Conservation (phyloP, 2,797 vertebrate genomes). For the Chloroceryle amazona region DNA sequence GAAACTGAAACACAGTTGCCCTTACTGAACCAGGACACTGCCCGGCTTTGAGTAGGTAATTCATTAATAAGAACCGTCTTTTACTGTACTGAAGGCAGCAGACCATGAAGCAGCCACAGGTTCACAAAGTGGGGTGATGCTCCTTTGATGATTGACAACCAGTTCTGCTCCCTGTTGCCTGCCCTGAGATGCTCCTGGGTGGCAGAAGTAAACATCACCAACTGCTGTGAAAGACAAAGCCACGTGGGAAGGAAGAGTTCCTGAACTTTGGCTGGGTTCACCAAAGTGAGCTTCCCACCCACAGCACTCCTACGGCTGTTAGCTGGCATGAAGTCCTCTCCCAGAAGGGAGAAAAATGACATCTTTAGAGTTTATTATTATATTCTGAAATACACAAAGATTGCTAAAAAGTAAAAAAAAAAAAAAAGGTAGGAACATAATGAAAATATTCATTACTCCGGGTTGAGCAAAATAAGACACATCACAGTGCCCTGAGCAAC, state of each 20-base stretch:
- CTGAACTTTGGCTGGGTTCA: not conserved
- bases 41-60: not conserved
- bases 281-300: not conserved
- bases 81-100: fast-evolving
- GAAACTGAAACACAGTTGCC: not conserved
- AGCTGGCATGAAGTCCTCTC: not conserved
- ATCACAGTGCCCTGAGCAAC: not conserved
- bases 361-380: not conserved
- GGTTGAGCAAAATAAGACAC: not conserved
- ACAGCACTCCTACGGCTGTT: not conserved
- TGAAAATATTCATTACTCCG: not conserved
- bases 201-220: not conserved
- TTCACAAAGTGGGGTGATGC: not conserved
- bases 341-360: not conserved
- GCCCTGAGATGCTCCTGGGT: not conserved
- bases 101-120: not conserved
- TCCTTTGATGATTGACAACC: not conserved
- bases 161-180: not conserved
- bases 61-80: not conserved
- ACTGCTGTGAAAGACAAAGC: not conserved
- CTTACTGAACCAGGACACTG: no score
- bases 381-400: not conserved
- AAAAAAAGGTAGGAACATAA: no score
- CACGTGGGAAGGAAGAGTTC: not conserved
- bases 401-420: not conserved